Evolutionary conservation across 2,888 invertebrate species (phyloP), one percentile per base, ranked within the genome.

Genomic region (Caenorhabditis sp.): DNA sequence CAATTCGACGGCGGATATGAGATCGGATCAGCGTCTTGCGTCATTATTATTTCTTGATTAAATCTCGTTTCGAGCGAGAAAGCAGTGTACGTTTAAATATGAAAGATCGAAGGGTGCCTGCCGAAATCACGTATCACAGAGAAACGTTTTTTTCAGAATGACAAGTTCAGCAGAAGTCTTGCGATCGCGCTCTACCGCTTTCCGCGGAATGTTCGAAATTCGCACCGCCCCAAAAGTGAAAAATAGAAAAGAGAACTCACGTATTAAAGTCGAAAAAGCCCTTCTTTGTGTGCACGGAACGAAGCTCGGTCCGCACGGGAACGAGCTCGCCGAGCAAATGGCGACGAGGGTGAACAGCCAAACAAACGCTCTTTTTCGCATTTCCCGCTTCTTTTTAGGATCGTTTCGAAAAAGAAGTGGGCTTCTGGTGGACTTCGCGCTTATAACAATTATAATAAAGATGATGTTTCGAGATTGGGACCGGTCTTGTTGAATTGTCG

Each of bases 241-340:
- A 37, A 15, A 24, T 13, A 39, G n/a, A 26, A 43, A 22, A 56
- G 0, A 52, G 26, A 55, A 71, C 76, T 71, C 20, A 76, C 76
- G 71, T 2, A 61, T 53, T 11, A 66, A n/a, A 32, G 55, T 68
- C n/a, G 70, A 72, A 22, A 73, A 70, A 9, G 71, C 74, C 48
- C 56, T 43, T 43, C 76, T 79, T 27, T 68, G 70, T 15, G 73
- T 70, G 56, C 87, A 87, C 7, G 85, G 85, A 22, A 84, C 77
- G 46, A 87, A 87, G 53, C 86, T 86, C 6, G 81, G 78, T 17
- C 87, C 87, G 65, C 87, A 87, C 8, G 86, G 86, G 66, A 86
- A 86, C 22, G 84, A 48, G 56, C 50, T 62, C 48, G 68, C 66
- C n/a, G 53, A 75, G 56, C 65, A 66, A 6, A 59, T 22, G 15